Evolutionary conservation across 2,797 vertebrate species (phyloP).

Genomic region (Labroides dimidiatus): DNA sequence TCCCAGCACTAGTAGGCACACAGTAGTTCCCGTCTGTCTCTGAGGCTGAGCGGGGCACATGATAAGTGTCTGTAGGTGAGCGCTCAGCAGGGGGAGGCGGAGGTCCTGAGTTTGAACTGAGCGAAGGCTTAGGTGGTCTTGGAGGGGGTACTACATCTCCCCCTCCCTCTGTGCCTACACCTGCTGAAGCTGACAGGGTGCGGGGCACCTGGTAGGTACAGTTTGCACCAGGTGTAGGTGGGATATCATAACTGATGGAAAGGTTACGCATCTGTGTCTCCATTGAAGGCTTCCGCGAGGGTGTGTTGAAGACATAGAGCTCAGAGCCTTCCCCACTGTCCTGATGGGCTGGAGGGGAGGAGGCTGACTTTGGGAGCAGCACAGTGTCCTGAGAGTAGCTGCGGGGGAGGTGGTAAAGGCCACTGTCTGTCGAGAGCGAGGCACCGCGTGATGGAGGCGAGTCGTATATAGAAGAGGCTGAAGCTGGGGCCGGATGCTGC

Average conservation of each 20-base stretch:
- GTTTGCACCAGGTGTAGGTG: slow-evolving; percentile 92
- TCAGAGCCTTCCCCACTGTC: slow-evolving; percentile 88
- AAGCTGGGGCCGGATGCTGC: slow-evolving; percentile 73
- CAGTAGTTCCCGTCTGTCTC: slow-evolving; percentile 95
- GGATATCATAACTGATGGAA: slow-evolving; percentile 96
- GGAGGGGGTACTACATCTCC: slow-evolving; percentile 93
- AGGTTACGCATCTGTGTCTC: slow-evolving; percentile 91
- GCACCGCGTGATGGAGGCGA: slow-evolving; percentile 89
- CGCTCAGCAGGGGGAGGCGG: slow-evolving; percentile 88
- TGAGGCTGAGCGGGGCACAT: slow-evolving; percentile 87
- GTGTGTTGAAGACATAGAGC: slow-evolving; percentile 90
- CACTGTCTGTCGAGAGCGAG: slow-evolving; percentile 86
- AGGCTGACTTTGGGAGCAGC: slow-evolving; percentile 87
- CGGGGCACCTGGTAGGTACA: slow-evolving; percentile 95
- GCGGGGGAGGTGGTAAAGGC: slow-evolving; percentile 93
- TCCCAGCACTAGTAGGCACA: slow-evolving; percentile 85
- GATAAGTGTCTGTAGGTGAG: slow-evolving; percentile 91
- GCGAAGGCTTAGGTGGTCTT: slow-evolving; percentile 93
- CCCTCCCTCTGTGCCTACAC: slow-evolving; percentile 62
- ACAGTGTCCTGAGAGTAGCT: slow-evolving; percentile 96
- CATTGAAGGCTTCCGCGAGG: slow-evolving; percentile 84
- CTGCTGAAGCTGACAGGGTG: slow-evolving; percentile 80
- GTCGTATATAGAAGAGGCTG: slow-evolving; percentile 89
- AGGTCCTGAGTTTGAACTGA: slow-evolving; percentile 87
- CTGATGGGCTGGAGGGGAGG: slow-evolving; percentile 83